Percentiles rank a stretch among this genome's conserved stretches.
Evolutionary conservation across 2,888 invertebrate genomes (phyloP).

Genomic region (Morinoia aosen): DNA sequence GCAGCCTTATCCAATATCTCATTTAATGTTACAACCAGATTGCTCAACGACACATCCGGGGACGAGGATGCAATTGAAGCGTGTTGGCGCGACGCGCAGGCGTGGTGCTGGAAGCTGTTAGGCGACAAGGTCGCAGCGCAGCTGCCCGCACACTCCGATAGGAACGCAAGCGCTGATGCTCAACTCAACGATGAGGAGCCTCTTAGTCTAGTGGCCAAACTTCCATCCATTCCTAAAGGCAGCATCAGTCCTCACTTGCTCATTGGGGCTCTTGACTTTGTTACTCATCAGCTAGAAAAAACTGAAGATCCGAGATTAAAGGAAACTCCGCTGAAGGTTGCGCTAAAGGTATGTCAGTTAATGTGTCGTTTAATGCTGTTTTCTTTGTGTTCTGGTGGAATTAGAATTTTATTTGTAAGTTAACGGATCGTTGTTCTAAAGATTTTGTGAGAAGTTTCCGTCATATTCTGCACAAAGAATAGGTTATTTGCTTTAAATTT

Average conservation of each 20-base stretch:
- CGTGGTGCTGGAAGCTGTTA: slow-evolving; percentile 23
- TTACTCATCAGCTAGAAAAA: slow-evolving; percentile 13
- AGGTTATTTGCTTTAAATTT: no score
- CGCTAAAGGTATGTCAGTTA: neutral
- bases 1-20: no score
- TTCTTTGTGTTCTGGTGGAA: neutral
- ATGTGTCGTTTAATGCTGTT: neutral
- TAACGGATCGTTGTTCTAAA: no score
- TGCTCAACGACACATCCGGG: slow-evolving; percentile 14
- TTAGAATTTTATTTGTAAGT: neutral
- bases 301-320: neutral
- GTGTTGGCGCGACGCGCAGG: neutral
- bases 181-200: neutral
- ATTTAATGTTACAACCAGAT: neutral
- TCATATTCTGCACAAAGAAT: no score
- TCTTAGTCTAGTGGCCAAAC: neutral
- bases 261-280: neutral
- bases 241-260: slow-evolving; percentile 36
- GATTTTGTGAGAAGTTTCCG: no score
- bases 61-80: slow-evolving; percentile 2
- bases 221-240: neutral
- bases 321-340: neutral
- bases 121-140: neutral
- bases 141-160: neutral
- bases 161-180: neutral